Conservation (phyloP, 2,888 invertebrate species). For the Tachystola acroxantha region DNA sequence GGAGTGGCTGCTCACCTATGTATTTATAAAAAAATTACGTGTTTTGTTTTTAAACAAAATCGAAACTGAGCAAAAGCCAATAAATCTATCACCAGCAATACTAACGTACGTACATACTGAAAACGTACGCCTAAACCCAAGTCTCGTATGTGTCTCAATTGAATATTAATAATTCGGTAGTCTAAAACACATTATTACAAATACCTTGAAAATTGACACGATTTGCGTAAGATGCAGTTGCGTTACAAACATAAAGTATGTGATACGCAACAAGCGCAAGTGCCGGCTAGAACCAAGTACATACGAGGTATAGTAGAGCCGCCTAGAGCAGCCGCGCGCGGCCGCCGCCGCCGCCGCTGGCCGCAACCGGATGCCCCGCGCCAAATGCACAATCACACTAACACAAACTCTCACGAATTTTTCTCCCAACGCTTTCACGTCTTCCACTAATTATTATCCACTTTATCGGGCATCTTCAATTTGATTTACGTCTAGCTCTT, state of each 20-base stretch:
- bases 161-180: too few relatives aligned
- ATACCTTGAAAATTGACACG: constrained; percentile 10
- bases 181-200: not conserved
- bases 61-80: too few relatives aligned
- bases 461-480: constrained; percentile 78
- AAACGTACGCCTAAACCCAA: too few relatives aligned
- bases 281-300: constrained; percentile 2
- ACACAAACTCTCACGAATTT: constrained; percentile 76
- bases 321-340: not conserved
- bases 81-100: too few relatives aligned
- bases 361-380: constrained; percentile 65
- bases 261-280: constrained; percentile 7
- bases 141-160: too few relatives aligned
- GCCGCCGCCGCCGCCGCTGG: constrained; percentile 8
- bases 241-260: constrained; percentile 9
- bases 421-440: constrained; percentile 77
- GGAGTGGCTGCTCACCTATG: not conserved
- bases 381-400: constrained; percentile 75
- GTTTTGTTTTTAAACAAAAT: too few relatives aligned
- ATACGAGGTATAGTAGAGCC: not conserved
- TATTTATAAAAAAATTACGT: too few relatives aligned
- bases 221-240: constrained; percentile 11
- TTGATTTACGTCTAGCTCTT: constrained; percentile 75
- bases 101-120: too few relatives aligned
- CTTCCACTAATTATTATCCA: constrained; percentile 78